A percentile compares a stretch with the other conserved stretches of the same genome.
Conservation (phyloP, 1,140 invertebrate species). For the Hycleus cichorii region DNA sequence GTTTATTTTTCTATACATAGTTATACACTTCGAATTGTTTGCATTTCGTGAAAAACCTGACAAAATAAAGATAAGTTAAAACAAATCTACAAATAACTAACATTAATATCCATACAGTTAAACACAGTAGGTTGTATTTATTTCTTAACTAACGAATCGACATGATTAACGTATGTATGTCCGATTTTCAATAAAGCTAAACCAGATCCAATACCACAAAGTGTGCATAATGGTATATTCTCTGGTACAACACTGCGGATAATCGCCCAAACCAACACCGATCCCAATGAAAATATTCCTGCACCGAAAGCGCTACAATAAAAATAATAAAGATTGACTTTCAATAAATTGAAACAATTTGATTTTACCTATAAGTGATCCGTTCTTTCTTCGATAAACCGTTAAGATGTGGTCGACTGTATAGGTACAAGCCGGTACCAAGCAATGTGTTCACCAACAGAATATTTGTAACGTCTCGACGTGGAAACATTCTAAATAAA, state of each 20-base stretch:
- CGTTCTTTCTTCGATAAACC: slow-evolving; percentile 40
- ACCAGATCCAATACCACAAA: slow-evolving; percentile 54
- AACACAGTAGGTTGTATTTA: too few relatives aligned
- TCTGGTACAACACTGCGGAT: slow-evolving; percentile 57
- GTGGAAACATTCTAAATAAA: slow-evolving; percentile 48
- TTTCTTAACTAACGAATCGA: slow-evolving; percentile 31
- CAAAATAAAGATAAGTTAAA: too few relatives aligned
- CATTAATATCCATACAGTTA: not conserved
- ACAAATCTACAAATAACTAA: too few relatives aligned
- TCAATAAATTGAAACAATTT: not conserved
- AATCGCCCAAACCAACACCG: slow-evolving; percentile 64
- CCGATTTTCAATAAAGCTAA: slow-evolving; percentile 52
- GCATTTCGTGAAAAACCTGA: not conserved
- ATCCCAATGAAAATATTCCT: slow-evolving; percentile 62
- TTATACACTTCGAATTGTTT: too few relatives aligned
- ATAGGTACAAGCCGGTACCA: slow-evolving; percentile 57
- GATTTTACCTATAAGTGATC: slow-evolving; percentile 47
- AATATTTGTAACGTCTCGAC: slow-evolving; percentile 52
- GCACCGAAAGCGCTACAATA: slow-evolving; percentile 52
- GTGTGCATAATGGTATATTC: slow-evolving; percentile 51
- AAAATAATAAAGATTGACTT: not conserved
- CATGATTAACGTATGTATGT: slow-evolving; percentile 46
- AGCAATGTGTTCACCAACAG: slow-evolving; percentile 49
- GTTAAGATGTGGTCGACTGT: slow-evolving; percentile 52
- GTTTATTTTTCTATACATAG: too few relatives aligned